Base-by-base conservation (phyloP, 2,888 invertebrate species). In the Drosophila mulleri region DNA sequence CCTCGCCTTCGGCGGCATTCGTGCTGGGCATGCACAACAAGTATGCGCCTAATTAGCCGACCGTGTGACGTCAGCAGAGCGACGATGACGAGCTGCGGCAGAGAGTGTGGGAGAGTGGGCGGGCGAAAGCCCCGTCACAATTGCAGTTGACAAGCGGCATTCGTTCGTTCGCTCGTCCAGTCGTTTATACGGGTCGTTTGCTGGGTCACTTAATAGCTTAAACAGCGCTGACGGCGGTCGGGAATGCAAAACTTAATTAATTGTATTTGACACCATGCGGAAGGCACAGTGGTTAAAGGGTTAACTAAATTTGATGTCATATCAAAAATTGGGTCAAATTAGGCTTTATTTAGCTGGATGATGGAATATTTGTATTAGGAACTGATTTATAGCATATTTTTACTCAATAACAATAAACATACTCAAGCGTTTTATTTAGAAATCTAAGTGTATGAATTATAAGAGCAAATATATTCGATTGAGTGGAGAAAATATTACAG, bases 181-280 rank as follows among this genome's bases (percentile, higher is more conserved):
- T 12, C 42, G 62, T 64, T 54, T 44, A 61, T 52, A 47, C 35
- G 68, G 82, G 60, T 68, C 71, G 44, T 60, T 70, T 45, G 67
- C 60, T 68, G 87, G 87, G 87, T 87, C 89, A 82, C 78, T 73
- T 80, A 80, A 82, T 89, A 56, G 83, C 67, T 58, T 64, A 50
- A 66, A 67, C 88, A 66, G 66, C 66, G 37, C 23, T 20, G 59
- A n/a, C 47, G 48, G 29, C 47, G 45, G 50, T 32, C 61, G 45
- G 56, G 57, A 58, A 54, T 61, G 68, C 60, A 77, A 35, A 87
- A 70, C 57, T 89, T 80, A 89, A 89, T 82, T 89, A 76, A 86
- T 86, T 83, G 58, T 35, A 78, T 14, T 23, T 18, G 47, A 57
- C 54, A 57, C 48, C 57, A 44, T 1, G 61, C 52, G 60, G 37